These are phyloP conservation scores for Atherinomorus stipes DNA, from an alignment of 2,113 vertebrate genomes.

Conservation along the genomic window DNA sequence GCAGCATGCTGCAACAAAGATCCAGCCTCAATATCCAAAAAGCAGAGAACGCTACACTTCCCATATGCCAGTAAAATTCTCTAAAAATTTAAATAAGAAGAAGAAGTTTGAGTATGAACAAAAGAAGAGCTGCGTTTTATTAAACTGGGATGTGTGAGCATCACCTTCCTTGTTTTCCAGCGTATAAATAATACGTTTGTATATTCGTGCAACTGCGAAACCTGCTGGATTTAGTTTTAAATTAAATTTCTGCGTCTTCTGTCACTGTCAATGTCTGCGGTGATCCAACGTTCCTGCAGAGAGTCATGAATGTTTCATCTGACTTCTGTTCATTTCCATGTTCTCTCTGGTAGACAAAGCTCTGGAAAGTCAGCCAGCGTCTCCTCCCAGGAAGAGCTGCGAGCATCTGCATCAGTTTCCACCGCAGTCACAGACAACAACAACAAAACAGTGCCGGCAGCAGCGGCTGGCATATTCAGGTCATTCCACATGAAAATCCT, in stretches of 20 bases:
- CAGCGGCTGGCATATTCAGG: slow-evolving; percentile 65
- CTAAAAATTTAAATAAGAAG: no score
- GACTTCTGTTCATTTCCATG: slow-evolving; percentile 18
- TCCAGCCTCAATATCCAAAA: no score
- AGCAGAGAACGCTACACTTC: no score
- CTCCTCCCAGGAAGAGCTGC: slow-evolving; percentile 44
- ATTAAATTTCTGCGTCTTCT: neutral
- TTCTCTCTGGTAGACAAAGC: slow-evolving; percentile 11
- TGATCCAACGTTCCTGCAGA: slow-evolving; percentile 20
- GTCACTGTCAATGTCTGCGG: neutral
- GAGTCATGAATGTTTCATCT: slow-evolving; percentile 43
- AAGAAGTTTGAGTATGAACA: no score
- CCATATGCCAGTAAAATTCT: no score
- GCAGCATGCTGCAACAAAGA: no score
- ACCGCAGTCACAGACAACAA: slow-evolving; percentile 8
- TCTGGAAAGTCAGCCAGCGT: slow-evolving; percentile 28
- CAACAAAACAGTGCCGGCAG: slow-evolving; percentile 47
- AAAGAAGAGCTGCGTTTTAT: no score
- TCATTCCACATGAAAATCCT: slow-evolving; percentile 37
- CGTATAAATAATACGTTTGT: neutral
- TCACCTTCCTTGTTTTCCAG: neutral
- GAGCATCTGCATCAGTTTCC: slow-evolving; percentile 28
- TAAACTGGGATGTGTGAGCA: neutral
- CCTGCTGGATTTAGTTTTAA: neutral
- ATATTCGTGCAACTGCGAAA: neutral